phyloP scores from a whole-genome alignment of 2,797 vertebrate genomes.

The Arremon aurantiirostris region DNA sequence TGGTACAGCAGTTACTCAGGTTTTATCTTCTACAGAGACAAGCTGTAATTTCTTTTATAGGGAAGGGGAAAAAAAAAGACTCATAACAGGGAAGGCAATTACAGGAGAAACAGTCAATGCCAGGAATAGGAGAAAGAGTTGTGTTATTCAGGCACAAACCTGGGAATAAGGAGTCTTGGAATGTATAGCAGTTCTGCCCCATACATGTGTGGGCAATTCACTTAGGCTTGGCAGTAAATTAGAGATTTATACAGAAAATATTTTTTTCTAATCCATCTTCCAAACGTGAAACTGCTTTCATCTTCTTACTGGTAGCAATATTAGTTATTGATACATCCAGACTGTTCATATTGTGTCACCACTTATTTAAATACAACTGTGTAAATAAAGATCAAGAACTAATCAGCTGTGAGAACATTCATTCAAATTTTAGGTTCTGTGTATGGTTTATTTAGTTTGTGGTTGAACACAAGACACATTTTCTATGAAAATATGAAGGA shows the following conservation, averaged over 20 bases:
- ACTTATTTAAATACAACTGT: not conserved
- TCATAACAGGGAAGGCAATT: conserved; percentile 45
- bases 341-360: not conserved
- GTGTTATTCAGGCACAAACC: not conserved
- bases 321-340: not conserved
- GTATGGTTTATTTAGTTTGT: not conserved
- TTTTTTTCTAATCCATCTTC: not conserved
- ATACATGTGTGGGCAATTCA: not conserved
- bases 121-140: not conserved
- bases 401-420: not conserved
- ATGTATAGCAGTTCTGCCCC: not conserved
- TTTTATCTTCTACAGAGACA: conserved; percentile 59
- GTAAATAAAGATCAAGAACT: not conserved
- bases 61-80: not conserved
- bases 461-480: rapidly evolving
- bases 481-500: not conserved
- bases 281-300: not conserved
- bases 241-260: not conserved
- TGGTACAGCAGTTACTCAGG: conserved; percentile 34
- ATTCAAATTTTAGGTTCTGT: not conserved
- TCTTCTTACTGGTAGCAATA: not conserved
- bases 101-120: not conserved
- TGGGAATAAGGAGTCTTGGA: not conserved
- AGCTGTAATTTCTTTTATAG: conserved; percentile 54
- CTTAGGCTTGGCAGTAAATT: not conserved